phyloP scores from a whole-genome alignment of 2,797 vertebrate genomes.

The Cirrhinus molitorella region DNA sequence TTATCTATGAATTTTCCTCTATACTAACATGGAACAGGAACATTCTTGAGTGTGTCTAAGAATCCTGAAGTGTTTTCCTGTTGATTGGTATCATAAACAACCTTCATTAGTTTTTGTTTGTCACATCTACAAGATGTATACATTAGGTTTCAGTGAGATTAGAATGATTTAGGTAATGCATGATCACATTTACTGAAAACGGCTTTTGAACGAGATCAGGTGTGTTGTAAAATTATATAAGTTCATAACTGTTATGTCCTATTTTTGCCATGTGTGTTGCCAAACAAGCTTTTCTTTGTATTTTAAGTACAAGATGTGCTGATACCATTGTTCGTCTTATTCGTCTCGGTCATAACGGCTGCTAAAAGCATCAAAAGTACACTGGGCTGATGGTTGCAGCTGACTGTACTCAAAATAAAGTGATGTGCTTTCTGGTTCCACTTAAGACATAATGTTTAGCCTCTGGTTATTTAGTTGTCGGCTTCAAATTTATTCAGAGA shows the following conservation, averaged over 20 bases:
- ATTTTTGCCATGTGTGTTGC: background rate
- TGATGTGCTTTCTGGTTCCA: conserved; percentile 15
- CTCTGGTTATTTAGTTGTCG: conserved; percentile 23
- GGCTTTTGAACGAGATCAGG: background rate
- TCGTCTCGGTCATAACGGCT: background rate
- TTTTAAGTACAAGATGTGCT: background rate
- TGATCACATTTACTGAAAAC: conserved; percentile 15
- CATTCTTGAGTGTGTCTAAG: conserved; percentile 38
- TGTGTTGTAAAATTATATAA: background rate
- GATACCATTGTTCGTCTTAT: background rate
- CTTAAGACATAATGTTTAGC: conserved; percentile 16
- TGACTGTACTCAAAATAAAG: conserved; percentile 27
- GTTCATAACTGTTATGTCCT: background rate
- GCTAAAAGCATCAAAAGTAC: conserved; percentile 2
- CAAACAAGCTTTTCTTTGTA: background rate
- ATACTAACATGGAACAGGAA: conserved; percentile 28
- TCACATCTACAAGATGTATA: conserved; percentile 60
- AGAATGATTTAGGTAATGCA: conserved; percentile 15
- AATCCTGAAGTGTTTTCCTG: conserved; percentile 46
- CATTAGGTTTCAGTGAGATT: conserved; percentile 61
- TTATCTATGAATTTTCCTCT: background rate
- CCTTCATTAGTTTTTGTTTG: conserved; percentile 59
- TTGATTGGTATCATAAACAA: conserved; percentile 61
- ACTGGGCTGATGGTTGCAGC: background rate
- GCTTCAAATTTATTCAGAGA: conserved; percentile 26